Percentiles rank a stretch among this genome's conserved stretches.
These are phyloP conservation scores for Telenomus remus DNA, from an alignment of 1,140 invertebrate genomes.

Conservation along the genomic window DNA sequence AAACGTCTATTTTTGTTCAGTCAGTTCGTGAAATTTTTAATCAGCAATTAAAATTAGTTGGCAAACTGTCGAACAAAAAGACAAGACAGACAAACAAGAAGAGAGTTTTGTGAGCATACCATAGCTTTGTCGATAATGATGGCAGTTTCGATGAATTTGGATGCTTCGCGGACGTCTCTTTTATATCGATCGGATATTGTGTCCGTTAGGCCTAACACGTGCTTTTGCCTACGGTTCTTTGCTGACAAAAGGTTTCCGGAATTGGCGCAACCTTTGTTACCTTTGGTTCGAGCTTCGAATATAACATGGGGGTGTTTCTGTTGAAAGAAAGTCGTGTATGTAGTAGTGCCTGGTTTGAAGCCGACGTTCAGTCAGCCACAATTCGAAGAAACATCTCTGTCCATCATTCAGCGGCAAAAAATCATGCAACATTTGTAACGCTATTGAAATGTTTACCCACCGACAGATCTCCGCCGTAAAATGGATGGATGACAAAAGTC, in stretches of 20 bases:
- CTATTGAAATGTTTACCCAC: slow-evolving; percentile 80
- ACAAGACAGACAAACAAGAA: slow-evolving; percentile 1
- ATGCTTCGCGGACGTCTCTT: slow-evolving; percentile 89
- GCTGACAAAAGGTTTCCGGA: slow-evolving; percentile 83
- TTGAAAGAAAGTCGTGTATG: slow-evolving; percentile 82
- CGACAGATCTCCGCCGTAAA: slow-evolving; percentile 96
- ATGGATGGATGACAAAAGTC: slow-evolving; percentile 97
- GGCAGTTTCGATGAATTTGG: slow-evolving; percentile 94
- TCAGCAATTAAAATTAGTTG: slow-evolving; percentile 17
- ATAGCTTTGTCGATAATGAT: slow-evolving; percentile 94
- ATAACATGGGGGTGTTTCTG: slow-evolving; percentile 97
- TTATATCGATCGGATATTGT: slow-evolving; percentile 76
- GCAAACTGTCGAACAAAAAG: slow-evolving; percentile 15
- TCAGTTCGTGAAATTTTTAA: too few species aligned
- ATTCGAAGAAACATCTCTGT: background rate
- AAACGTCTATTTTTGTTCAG: too few species aligned
- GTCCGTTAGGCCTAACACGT: slow-evolving; percentile 77
- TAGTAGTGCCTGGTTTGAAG: slow-evolving; percentile 60
- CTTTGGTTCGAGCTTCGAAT: slow-evolving; percentile 91
- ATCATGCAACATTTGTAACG: slow-evolving; percentile 11
- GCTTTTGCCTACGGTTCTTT: slow-evolving; percentile 80
- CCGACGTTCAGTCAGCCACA: background rate
- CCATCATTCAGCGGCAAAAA: background rate
- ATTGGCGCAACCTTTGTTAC: slow-evolving; percentile 92
- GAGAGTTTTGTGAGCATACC: slow-evolving; percentile 75